Base-by-base conservation (phyloP, 2,797 vertebrate species). In the Heterohyrax brucei region DNA sequence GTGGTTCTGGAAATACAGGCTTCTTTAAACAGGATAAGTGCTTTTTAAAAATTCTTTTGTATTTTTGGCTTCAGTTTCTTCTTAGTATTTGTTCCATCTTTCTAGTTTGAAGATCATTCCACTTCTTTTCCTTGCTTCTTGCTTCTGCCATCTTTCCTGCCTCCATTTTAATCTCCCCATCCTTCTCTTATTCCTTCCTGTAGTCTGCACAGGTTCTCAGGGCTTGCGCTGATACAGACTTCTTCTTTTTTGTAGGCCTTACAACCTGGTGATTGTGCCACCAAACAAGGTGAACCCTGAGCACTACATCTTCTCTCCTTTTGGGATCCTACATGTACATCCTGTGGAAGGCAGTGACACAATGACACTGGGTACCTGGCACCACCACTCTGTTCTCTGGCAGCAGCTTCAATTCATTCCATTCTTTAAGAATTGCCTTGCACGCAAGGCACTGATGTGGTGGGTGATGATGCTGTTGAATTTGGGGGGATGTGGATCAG, bases 271-370 rank as follows among this genome's bases (percentile, higher is more conserved):
- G 24, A 98, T 98, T 56, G 98, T 99, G 44, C 95, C 97, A 7
- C 96, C 87, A 26, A 93, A 94, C 62, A 97, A 97, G 50, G 98
- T 98, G n/a, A 98, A 99, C 1, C 91, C 98, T 0, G 99, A 99
- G 89, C 98, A 99, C 98, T 99, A 99, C 84, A 91, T 99, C 90
- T 99, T 99, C 95, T 99, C 99, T 3, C 92, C 97, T 3, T 97
- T 97, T 16, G 97, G 98, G 16, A 98, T 99, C 14, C 97, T 99
- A 22, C 99, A 99, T 2, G 89, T 99, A 28, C 99, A 98, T 26
- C 98, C 98, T 2, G 88, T 39, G 30, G 98, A 98, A 24, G 98
- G 96, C 39, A 98, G 98, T 4, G 99, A 98, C 50, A 22, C 98
- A 0, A 91, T 98, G 77, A 98, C 98, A 3, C 97, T 99, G 87